Evolutionary conservation across 2,113 vertebrate genomes (phyloP).

Genomic region (Harpagus bidentatus): DNA sequence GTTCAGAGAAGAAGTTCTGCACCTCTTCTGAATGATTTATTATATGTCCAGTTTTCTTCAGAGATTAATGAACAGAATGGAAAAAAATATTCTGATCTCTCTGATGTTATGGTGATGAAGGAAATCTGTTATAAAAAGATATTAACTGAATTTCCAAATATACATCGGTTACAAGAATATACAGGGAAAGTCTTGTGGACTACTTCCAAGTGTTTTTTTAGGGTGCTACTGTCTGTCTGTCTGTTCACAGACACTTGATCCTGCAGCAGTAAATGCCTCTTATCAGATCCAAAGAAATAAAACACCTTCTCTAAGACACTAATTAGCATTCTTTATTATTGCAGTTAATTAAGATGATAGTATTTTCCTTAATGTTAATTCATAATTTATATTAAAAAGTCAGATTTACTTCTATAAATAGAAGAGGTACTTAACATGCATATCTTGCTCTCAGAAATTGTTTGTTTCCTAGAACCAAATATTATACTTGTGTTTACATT

Average conservation of each 20-base stretch:
- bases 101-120: background rate
- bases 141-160: background rate
- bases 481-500: background rate
- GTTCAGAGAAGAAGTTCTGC: background rate
- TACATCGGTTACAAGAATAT: background rate
- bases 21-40: background rate
- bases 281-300: slow-evolving; percentile 57
- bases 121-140: background rate
- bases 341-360: slow-evolving; percentile 46
- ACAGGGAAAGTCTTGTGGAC: background rate
- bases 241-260: slow-evolving; percentile 62
- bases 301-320: slow-evolving; percentile 49
- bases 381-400: slow-evolving; percentile 32
- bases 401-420: background rate
- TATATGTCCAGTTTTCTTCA: background rate
- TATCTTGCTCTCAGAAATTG: background rate
- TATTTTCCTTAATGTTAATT: slow-evolving; percentile 1
- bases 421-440: background rate
- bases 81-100: background rate
- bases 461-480: background rate
- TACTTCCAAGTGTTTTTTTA: slow-evolving; percentile 59
- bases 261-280: slow-evolving; percentile 30
- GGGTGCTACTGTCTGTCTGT: background rate
- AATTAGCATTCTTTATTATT: slow-evolving; percentile 68
- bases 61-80: background rate